Conservation (phyloP, 2,888 invertebrate genomes). For the Lepidochitona cinerea region DNA sequence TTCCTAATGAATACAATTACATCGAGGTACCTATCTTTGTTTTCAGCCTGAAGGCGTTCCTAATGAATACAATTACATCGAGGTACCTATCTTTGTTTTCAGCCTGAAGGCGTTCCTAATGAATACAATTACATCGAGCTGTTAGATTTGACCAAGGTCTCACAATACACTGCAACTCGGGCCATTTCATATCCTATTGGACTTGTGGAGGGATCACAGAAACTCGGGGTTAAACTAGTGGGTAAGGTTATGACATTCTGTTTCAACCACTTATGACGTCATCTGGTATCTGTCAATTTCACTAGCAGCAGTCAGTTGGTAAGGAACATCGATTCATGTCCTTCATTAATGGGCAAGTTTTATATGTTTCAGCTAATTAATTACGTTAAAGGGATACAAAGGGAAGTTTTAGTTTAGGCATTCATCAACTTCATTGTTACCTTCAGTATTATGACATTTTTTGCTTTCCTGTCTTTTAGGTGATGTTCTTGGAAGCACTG, state of each 20-base stretch:
- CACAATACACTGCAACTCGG: slow-evolving; percentile 74
- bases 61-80: slow-evolving; percentile 80
- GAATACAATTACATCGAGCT: slow-evolving; percentile 82
- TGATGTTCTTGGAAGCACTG: slow-evolving; percentile 85
- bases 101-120: slow-evolving; percentile 85
- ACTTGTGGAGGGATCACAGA: slow-evolving; percentile 81
- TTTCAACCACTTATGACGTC: too few relatives aligned
- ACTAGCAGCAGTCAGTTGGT: too few relatives aligned
- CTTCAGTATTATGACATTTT: too few relatives aligned
- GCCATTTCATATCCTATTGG: slow-evolving; percentile 82
- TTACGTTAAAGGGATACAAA: too few relatives aligned
- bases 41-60: slow-evolving; percentile 83
- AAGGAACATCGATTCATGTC: too few relatives aligned
- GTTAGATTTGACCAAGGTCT: slow-evolving; percentile 76
- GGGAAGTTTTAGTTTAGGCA: too few relatives aligned
- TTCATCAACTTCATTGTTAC: too few relatives aligned
- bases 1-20: slow-evolving; percentile 81
- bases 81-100: slow-evolving; percentile 68
- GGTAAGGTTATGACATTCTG: too few relatives aligned
- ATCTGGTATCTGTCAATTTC: too few relatives aligned
- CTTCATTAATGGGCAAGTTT: too few relatives aligned
- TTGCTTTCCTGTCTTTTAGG: slow-evolving; percentile 68
- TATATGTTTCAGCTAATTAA: too few relatives aligned
- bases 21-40: too few relatives aligned
- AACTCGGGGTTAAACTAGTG: slow-evolving; percentile 81